Evolutionary conservation across 1,140 invertebrate genomes (phyloP).

Genomic region (Luehdorfia chinensis): DNA sequence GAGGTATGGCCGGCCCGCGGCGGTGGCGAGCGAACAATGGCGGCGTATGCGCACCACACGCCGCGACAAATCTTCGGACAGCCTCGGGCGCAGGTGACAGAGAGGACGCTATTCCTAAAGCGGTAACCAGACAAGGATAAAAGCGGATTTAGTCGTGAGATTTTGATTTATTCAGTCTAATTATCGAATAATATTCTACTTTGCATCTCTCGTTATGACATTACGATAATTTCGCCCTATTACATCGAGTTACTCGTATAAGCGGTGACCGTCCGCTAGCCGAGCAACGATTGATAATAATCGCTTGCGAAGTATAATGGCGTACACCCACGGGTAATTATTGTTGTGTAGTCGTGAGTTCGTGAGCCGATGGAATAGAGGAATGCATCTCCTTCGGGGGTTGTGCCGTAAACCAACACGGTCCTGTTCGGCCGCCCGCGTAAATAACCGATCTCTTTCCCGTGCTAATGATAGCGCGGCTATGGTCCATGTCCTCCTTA

Average conservation of each 20-base stretch:
- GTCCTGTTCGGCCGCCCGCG: conserved; percentile 40
- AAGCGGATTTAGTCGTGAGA: conserved; percentile 33
- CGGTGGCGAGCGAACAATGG: conserved; percentile 38
- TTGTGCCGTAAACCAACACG: conserved; percentile 72
- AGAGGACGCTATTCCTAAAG: conserved; percentile 20
- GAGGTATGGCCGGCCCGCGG: conserved; percentile 60
- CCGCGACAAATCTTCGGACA: conserved; percentile 33
- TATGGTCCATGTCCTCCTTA: conserved; percentile 42
- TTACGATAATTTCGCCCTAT: conserved; percentile 68
- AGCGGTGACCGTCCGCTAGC: conserved; percentile 70
- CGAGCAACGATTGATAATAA: conserved; percentile 74
- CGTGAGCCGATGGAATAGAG: conserved; percentile 63
- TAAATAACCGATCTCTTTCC: conserved; percentile 71
- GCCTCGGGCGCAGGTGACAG: conserved; percentile 34
- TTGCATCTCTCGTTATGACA: conserved; percentile 68
- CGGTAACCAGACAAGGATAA: conserved; percentile 29
- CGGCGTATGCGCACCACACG: conserved; percentile 33
- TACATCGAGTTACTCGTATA: conserved; percentile 65
- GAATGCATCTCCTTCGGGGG: conserved; percentile 77
- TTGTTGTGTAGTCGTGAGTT: conserved; percentile 76
- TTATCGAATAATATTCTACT: conserved; percentile 68
- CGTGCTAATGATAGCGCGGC: conserved; percentile 70
- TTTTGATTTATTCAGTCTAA: conserved; percentile 66
- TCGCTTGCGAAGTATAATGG: conserved; percentile 75
- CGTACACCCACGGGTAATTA: conserved; percentile 76